Evolutionary conservation across 2,113 vertebrate species (phyloP).

Genomic region (Leptocoma aspasia): DNA sequence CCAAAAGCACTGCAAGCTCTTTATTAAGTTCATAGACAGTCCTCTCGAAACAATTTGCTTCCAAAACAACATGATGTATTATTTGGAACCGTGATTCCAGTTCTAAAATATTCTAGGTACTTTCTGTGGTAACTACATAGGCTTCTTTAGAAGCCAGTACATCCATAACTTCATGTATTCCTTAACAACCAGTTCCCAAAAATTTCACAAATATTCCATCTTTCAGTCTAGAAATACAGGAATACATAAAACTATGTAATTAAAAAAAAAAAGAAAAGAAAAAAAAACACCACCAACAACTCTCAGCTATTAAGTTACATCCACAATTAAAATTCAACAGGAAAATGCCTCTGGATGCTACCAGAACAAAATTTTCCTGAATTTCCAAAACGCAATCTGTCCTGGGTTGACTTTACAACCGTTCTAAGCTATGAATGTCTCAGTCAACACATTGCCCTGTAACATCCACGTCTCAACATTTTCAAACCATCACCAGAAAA

Average conservation of each 20-base stretch:
- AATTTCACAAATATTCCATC: neutral
- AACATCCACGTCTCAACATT: neutral
- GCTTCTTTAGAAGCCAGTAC: neutral
- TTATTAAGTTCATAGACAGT: neutral
- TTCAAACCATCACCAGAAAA: neutral
- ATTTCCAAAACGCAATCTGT: neutral
- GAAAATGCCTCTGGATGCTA: neutral
- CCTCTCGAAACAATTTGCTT: neutral
- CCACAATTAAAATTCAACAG: neutral
- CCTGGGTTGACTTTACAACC: neutral
- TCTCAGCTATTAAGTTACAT: neutral
- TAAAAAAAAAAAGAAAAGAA: neutral
- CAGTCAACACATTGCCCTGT: neutral
- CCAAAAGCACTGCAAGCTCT: neutral
- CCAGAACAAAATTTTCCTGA: neutral
- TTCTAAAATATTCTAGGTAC: neutral
- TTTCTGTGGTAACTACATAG: neutral
- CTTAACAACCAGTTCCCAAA: neutral
- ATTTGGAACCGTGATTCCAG: neutral
- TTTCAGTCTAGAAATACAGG: neutral
- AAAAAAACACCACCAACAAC: neutral
- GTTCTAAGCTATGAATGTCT: neutral
- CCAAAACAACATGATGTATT: neutral
- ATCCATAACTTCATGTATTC: neutral
- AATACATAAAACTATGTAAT: neutral